Evolutionary conservation across 2,797 vertebrate genomes (phyloP), one percentile per base, ranked within the genome.

Genomic region (Remorina albescens): DNA sequence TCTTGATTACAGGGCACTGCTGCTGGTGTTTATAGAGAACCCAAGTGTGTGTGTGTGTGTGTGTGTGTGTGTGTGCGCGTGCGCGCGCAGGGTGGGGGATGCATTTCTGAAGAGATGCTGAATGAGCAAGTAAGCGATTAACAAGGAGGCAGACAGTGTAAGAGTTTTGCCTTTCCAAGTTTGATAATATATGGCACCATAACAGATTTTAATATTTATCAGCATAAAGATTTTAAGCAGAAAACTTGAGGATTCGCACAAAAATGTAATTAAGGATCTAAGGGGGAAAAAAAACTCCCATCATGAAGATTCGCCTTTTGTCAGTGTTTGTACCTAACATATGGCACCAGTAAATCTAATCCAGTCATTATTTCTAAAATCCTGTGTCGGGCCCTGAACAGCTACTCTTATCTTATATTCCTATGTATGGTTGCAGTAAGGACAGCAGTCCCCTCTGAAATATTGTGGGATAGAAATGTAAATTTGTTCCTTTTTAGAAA

Each of bases 101-200:
- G 70, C 53, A 16, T 57, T 86, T 76, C 70, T 57, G 66, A 77
- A 67, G 80, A 80, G 74, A 76, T 84, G 82, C 88, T 86, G 86
- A 89, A 82, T 67, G 73, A 84, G 86, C 86, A 80, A 74, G 58
- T 50, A 76, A 76, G 79, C 54, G 78, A 91, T 83, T 85, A 85
- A 73, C 69, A 71, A 70, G 51, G 78, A 78, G 53, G 37, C 53
- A 74, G 67, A 75, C 74, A 60, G 72, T 62, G 67, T 74, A 71
- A 73, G 72, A 85, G 67, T 78, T 56, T 77, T 30, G 6, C 6
- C 6, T 30, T 30, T 30, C 30, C 11, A n/a, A 46, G 44, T 19
- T 34, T 34, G 19, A n/a, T 13, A 2, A 53, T 47, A 15, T 0
- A 32, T 2, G 42, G 36, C 5, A 34, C 9, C 30, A 21, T n/a